Conservation (phyloP, 1,140 invertebrate genomes). For the Bemisia tabaci region DNA sequence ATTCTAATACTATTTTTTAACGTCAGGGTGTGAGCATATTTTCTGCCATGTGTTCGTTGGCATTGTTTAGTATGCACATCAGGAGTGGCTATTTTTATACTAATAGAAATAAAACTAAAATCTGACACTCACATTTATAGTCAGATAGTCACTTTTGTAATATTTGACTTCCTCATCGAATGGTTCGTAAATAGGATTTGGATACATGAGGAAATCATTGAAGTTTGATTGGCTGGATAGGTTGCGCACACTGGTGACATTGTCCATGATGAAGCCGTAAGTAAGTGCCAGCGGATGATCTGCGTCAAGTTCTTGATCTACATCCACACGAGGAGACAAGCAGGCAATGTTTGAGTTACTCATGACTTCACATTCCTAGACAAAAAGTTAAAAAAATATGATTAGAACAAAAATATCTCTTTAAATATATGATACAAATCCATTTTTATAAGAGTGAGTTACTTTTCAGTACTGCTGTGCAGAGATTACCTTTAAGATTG, state of each 20-base stretch:
- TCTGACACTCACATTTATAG: constrained; percentile 50
- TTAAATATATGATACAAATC: too few species aligned
- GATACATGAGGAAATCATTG: constrained; percentile 67
- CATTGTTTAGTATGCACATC: too few species aligned
- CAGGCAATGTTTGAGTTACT: constrained; percentile 73
- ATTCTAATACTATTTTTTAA: too few species aligned
- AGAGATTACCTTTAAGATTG: too few species aligned
- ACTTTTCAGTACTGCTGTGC: too few species aligned
- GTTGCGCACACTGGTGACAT: constrained; percentile 74
- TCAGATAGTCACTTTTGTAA: constrained; percentile 91
- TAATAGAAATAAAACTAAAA: too few species aligned
- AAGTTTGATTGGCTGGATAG: constrained; percentile 42
- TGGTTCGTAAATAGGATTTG: constrained; percentile 75
- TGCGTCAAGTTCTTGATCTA: constrained; percentile 47
- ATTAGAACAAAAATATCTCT: constrained; percentile 7
- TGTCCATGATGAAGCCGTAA: constrained; percentile 93
- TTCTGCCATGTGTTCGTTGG: too few species aligned
- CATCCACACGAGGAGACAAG: constrained; percentile 65
- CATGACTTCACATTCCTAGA: constrained; percentile 48
- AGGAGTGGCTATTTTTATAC: too few species aligned
- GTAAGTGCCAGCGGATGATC: constrained; percentile 63
- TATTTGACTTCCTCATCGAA: constrained; percentile 88
- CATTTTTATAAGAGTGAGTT: too few species aligned
- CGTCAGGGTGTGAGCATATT: too few species aligned
- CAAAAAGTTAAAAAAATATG: constrained; percentile 8